phyloP scores from a whole-genome alignment of 2,888 invertebrate species.

The Drosophila robusta region DNA sequence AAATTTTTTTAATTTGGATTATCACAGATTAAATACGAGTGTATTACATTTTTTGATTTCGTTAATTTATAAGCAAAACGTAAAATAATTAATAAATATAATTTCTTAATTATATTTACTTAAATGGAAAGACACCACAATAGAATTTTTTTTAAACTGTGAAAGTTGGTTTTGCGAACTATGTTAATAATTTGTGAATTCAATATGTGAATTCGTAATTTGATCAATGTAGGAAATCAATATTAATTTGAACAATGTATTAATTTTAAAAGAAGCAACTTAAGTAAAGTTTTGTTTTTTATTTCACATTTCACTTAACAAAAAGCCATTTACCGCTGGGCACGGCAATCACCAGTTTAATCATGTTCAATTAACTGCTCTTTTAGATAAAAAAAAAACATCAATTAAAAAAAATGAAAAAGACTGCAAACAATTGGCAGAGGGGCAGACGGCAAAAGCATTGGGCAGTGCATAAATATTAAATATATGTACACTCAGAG shows the following conservation, averaged over 20 bases:
- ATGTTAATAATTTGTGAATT: not conserved
- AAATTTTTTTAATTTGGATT: no score
- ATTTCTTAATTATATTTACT: no score
- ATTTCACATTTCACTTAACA: constrained; percentile 29
- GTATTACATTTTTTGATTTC: no score
- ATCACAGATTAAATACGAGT: no score
- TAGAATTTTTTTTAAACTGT: no score
- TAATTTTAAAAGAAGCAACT: not conserved
- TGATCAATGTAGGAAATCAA: not conserved
- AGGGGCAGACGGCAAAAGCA: constrained; percentile 42
- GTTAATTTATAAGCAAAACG: no score
- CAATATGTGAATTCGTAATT: no score
- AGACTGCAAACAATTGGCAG: constrained; percentile 44
- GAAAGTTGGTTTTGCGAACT: not conserved
- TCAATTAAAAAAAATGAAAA: constrained; percentile 8
- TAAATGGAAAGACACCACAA: no score
- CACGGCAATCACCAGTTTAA: constrained; percentile 48
- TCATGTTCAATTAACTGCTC: constrained; percentile 65
- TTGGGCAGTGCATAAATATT: constrained; percentile 65
- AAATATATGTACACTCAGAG: constrained; percentile 29
- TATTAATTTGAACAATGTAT: constrained; percentile 3
- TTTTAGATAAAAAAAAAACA: constrained; percentile 53
- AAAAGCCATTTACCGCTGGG: constrained; percentile 8
- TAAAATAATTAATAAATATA: no score
- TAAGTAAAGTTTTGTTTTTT: constrained; percentile 1